A percentile compares a stretch with the other conserved stretches of the same genome.
Evolutionary conservation across 1,140 invertebrate genomes (phyloP).

Genomic region (Calosoma granatense): DNA sequence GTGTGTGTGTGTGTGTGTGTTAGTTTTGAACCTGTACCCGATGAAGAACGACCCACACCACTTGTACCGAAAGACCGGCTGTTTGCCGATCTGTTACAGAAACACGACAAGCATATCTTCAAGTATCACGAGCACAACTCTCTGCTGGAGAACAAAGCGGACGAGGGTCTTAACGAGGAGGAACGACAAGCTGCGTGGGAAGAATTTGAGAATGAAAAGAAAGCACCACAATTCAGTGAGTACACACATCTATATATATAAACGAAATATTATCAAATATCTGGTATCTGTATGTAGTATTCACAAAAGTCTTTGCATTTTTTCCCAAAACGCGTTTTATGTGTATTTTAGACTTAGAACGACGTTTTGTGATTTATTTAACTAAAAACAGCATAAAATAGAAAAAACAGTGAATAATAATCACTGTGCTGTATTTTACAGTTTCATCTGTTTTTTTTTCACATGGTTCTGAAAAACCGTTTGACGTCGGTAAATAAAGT

Average conservation of each 20-base stretch:
- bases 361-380: too few relatives aligned
- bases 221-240: constrained; percentile 16
- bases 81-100: constrained; percentile 59
- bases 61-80: constrained; percentile 58
- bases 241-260: constrained; percentile 16
- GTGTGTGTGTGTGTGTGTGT: constrained; percentile 4
- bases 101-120: constrained; percentile 52
- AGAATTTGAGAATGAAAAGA: constrained; percentile 82
- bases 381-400: too few relatives aligned
- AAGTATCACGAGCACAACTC: constrained; percentile 76
- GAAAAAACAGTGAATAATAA: too few relatives aligned
- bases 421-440: not conserved
- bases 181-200: constrained; percentile 91
- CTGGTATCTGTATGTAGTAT: not conserved
- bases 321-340: too few relatives aligned
- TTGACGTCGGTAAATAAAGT: too few relatives aligned
- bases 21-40: constrained; percentile 26
- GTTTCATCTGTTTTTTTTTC: not conserved
- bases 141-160: constrained; percentile 71
- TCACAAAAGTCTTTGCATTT: too few relatives aligned
- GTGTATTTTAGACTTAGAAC: too few relatives aligned
- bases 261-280: not conserved
- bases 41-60: constrained; percentile 34
- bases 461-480: too few relatives aligned
- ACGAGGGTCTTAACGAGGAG: constrained; percentile 84